Conservation (phyloP, 2,888 invertebrate genomes). For the Atrina japonica region DNA sequence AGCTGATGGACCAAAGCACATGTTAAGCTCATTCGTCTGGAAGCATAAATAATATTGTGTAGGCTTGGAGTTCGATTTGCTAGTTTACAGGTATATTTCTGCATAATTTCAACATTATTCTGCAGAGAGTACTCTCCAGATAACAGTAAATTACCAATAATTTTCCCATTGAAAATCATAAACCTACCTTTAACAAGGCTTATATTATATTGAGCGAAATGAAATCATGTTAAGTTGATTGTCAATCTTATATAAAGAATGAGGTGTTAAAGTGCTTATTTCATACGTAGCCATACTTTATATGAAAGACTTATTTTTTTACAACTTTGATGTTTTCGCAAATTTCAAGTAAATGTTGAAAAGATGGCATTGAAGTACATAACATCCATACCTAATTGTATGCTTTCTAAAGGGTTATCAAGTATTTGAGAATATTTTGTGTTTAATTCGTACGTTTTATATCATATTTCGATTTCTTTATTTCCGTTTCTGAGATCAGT, state of each 20-base stretch:
- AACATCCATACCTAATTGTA: too few species aligned
- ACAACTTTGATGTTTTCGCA: conserved; percentile 3
- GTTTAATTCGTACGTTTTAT: too few species aligned
- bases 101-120: conserved; percentile 16
- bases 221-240: conserved; percentile 2
- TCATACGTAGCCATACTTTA: not conserved
- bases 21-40: not conserved
- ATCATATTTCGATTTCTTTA: too few species aligned
- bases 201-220: conserved; percentile 5
- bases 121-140: not conserved
- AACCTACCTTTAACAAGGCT: conserved; percentile 4
- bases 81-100: conserved; percentile 9
- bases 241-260: not conserved
- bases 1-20: not conserved
- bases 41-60: not conserved
- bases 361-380: conserved; percentile 1
- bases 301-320: not conserved
- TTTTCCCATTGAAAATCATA: conserved; percentile 12
- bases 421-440: too few species aligned
- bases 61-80: not conserved
- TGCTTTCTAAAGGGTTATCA: too few species aligned
- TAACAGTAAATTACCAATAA: not conserved
- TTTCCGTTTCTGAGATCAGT: too few species aligned
- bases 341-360: conserved; percentile 15
- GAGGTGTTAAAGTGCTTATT: conserved; percentile 4